A percentile compares a stretch with the other conserved stretches of the same genome.
Evolutionary conservation across 2,113 vertebrate genomes (phyloP).

Genomic region (Psilopogon haemacephalus): DNA sequence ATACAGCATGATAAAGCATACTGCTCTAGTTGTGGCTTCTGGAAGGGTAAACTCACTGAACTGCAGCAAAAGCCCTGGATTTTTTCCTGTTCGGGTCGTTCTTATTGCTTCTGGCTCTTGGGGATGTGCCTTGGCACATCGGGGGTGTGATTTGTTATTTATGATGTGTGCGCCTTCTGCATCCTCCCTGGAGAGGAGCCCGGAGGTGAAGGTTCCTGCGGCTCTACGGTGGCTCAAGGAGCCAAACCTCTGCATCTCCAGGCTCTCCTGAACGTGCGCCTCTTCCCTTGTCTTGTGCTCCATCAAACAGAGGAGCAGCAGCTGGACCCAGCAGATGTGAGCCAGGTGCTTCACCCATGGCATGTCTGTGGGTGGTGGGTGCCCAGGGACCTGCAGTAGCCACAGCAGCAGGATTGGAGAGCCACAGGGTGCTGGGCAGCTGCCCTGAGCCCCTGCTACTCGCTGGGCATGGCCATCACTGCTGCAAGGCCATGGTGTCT

Average conservation of each 20-base stretch:
- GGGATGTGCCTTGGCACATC: fast-evolving
- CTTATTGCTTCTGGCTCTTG: background rate
- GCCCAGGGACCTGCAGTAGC: background rate
- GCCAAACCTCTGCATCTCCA: too few relatives aligned
- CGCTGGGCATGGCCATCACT: fast-evolving
- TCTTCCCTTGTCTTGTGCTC: background rate
- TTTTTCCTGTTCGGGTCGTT: background rate
- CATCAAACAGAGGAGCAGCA: fast-evolving
- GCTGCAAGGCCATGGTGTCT: fast-evolving
- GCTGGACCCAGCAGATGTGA: background rate
- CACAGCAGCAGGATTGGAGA: background rate
- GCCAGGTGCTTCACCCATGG: background rate
- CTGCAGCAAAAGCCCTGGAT: background rate
- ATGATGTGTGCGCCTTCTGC: fast-evolving
- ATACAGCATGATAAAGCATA: background rate
- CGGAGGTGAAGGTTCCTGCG: background rate
- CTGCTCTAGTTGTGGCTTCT: background rate
- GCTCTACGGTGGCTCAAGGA: fast-evolving
- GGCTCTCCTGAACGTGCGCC: fast-evolving
- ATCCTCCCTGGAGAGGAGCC: background rate
- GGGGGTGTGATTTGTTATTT: background rate
- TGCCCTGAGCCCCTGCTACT: background rate
- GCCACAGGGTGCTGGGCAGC: fast-evolving
- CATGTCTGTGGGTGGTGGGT: background rate
- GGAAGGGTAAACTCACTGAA: background rate